Percentiles rank a stretch among this genome's conserved stretches.
Conservation (phyloP, 2,113 vertebrate genomes). For the Dipodomys spectabilis region DNA sequence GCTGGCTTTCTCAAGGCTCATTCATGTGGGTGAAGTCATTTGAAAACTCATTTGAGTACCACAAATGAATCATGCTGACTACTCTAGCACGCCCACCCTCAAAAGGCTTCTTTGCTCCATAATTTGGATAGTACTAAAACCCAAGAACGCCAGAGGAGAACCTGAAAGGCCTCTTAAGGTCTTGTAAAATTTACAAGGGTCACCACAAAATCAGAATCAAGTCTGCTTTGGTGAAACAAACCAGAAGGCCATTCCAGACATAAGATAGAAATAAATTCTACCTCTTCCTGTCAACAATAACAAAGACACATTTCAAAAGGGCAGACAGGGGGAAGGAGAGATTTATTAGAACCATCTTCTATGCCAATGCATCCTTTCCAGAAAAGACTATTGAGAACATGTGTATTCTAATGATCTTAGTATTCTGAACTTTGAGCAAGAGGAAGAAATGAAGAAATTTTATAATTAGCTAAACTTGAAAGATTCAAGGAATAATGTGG, state of each 20-base stretch:
- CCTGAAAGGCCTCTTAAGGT: neutral
- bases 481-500: neutral
- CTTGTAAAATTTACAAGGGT: neutral
- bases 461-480: neutral
- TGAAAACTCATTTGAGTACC: neutral
- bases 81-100: neutral
- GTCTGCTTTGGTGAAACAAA: neutral
- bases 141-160: neutral
- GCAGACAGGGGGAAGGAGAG: neutral
- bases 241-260: neutral
- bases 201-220: neutral
- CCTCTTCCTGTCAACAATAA: neutral
- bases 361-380: neutral
- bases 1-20: neutral
- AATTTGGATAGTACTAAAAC: neutral
- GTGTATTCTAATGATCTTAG: neutral
- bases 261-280: neutral
- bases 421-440: neutral
- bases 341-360: neutral
- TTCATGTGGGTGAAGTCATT: neutral
- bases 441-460: neutral
- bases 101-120: neutral
- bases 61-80: neutral
- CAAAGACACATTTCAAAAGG: neutral
- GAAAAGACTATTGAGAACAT: neutral